phyloP scores from a whole-genome alignment of 2,113 vertebrate genomes.

The Myrmophylax atrothorax region DNA sequence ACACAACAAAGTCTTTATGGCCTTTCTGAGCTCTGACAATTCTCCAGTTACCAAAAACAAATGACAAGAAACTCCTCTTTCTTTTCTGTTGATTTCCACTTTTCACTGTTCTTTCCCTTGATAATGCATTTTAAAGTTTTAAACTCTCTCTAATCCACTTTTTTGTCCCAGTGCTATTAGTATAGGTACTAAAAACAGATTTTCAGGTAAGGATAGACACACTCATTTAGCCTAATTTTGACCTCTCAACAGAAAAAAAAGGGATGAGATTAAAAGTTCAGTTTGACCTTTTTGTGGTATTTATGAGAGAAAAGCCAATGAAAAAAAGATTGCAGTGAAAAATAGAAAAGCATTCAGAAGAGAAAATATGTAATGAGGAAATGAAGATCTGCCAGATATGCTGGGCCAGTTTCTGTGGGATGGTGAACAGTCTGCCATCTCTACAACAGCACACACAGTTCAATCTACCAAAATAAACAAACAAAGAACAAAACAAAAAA shows the following conservation, averaged over 20 bases:
- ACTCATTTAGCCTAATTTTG: neutral
- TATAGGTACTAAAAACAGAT: neutral
- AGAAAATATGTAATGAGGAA: neutral
- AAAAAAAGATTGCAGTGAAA: neutral
- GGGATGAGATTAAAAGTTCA: neutral
- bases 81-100: slow-evolving; percentile 28
- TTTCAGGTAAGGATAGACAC: neutral
- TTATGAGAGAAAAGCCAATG: neutral
- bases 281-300: neutral
- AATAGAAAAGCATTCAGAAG: neutral
- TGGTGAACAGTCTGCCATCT: neutral
- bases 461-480: neutral
- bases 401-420: neutral
- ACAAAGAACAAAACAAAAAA: neutral
- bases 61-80: neutral
- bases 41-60: slow-evolving; percentile 15
- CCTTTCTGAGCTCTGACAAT: slow-evolving; percentile 2
- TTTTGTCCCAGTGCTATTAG: neutral
- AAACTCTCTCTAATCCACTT: neutral
- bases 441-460: neutral
- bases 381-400: neutral
- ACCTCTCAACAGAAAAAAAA: neutral
- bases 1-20: slow-evolving; percentile 62
- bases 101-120: neutral
- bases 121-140: neutral